phyloP scores from a whole-genome alignment of 2,888 invertebrate genomes.

The Sericinus montela region DNA sequence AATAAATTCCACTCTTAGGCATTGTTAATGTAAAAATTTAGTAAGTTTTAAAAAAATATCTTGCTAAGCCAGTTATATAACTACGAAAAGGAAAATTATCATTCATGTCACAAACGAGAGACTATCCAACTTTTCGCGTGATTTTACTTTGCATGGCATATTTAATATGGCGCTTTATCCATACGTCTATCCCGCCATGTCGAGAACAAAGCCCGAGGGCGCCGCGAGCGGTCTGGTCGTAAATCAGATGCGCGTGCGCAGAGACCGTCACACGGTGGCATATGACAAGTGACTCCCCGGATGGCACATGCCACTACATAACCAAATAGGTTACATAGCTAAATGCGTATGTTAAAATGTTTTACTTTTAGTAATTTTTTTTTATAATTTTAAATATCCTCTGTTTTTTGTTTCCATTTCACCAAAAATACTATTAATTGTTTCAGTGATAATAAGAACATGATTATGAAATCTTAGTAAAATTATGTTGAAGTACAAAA shows the following conservation, averaged over 20 bases:
- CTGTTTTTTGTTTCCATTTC: too few relatives aligned
- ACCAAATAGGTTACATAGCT: slow-evolving; percentile 3
- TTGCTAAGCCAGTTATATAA: too few relatives aligned
- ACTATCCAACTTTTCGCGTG: slow-evolving; percentile 14
- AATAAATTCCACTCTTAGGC: too few relatives aligned
- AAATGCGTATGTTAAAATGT: too few relatives aligned
- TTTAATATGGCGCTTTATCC: slow-evolving; percentile 27
- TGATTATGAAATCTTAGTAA: too few relatives aligned
- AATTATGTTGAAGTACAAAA: too few relatives aligned
- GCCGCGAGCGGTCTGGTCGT: slow-evolving; percentile 25
- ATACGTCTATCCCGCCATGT: slow-evolving; percentile 12
- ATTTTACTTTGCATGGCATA: slow-evolving; percentile 35
- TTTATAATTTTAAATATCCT: too few relatives aligned
- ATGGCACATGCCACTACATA: slow-evolving; percentile 20
- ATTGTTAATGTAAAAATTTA: too few relatives aligned
- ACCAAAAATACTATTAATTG: too few relatives aligned
- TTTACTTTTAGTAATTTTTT: too few relatives aligned
- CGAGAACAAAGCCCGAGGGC: slow-evolving; percentile 33
- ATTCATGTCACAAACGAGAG: slow-evolving; percentile 6
- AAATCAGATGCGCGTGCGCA: slow-evolving; percentile 46
- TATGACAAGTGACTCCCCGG: slow-evolving; percentile 17
- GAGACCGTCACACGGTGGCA: slow-evolving; percentile 30
- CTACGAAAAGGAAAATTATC: slow-evolving; percentile 6
- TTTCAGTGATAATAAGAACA: too few relatives aligned
- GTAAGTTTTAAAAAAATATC: not conserved